Evolutionary conservation across 2,797 vertebrate genomes (phyloP).

Genomic region (Semaprochilodus insignis): DNA sequence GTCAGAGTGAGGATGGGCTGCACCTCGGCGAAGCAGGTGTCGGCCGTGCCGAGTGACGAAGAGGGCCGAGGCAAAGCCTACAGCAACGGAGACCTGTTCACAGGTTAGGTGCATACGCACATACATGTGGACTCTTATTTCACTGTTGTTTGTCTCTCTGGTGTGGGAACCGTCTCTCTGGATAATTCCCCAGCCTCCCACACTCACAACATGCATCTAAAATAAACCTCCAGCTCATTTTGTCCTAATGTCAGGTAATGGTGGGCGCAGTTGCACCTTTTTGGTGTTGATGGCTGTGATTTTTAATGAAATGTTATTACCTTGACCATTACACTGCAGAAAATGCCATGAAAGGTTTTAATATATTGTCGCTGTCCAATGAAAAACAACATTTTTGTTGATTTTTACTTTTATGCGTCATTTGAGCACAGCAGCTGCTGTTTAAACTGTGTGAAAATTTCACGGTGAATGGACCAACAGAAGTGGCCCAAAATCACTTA

Average conservation of each 20-base stretch:
- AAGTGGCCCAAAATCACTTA: no score
- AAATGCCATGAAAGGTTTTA: no score
- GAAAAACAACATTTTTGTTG: no score
- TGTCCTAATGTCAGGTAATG: not conserved
- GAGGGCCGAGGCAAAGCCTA: conserved; percentile 97
- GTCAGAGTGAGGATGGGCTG: conserved; percentile 97
- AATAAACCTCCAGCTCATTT: conserved; percentile 15
- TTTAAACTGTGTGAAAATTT: no score
- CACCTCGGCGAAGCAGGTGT: conserved; percentile 99
- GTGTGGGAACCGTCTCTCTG: conserved; percentile 11
- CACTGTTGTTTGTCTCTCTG: not conserved
- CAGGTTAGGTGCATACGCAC: conserved; percentile 74
- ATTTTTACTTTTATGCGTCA: no score
- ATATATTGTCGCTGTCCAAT: no score
- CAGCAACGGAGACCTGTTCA: conserved; percentile 97
- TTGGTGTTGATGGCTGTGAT: not conserved
- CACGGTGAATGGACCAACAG: no score
- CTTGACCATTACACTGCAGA: no score
- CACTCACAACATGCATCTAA: conserved; percentile 8
- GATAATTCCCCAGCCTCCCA: conserved; percentile 16
- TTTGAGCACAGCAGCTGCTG: no score
- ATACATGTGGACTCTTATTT: not conserved
- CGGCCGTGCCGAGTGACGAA: conserved; percentile 97
- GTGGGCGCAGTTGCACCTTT: not conserved
- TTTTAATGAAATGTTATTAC: no score